Evolutionary conservation across 2,888 invertebrate species (phyloP).

Genomic region (Macroteleia sp.): DNA sequence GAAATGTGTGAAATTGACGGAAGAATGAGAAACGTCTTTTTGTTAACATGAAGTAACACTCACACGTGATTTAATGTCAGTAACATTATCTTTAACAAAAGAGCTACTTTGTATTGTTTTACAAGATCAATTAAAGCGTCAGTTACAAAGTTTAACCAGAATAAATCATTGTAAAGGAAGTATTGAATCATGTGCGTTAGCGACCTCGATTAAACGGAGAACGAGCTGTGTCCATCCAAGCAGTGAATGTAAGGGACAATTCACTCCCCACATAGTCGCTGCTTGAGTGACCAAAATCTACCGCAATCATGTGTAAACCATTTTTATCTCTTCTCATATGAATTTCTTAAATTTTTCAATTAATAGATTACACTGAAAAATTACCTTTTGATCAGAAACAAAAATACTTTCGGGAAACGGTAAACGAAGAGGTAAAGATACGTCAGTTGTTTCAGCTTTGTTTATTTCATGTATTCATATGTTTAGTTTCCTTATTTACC

Average conservation of each 20-base stretch:
- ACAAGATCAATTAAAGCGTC: conserved; percentile 24
- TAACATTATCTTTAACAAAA: conserved; percentile 15
- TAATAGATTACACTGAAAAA: no score
- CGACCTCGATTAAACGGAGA: conserved; percentile 59
- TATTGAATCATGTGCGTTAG: conserved; percentile 58
- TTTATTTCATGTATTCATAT: no score
- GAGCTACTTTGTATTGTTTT: conserved; percentile 15
- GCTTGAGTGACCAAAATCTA: conserved; percentile 28
- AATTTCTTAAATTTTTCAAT: no score
- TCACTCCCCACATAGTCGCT: conserved; percentile 16
- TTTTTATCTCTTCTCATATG: not conserved
- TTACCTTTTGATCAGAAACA: no score
- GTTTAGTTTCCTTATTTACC: no score
- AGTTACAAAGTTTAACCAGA: conserved; percentile 55
- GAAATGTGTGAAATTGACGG: no score
- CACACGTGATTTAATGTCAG: conserved; percentile 1
- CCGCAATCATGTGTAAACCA: not conserved
- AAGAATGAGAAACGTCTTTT: no score
- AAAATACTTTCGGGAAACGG: no score
- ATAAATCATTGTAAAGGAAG: conserved; percentile 55
- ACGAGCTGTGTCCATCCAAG: conserved; percentile 35
- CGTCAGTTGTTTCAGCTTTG: no score
- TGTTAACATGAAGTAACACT: not conserved
- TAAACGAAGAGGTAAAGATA: no score
- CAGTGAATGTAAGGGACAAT: conserved; percentile 34